Conservation (phyloP, 2,113 vertebrate genomes). For the Mirounga angustirostris region DNA sequence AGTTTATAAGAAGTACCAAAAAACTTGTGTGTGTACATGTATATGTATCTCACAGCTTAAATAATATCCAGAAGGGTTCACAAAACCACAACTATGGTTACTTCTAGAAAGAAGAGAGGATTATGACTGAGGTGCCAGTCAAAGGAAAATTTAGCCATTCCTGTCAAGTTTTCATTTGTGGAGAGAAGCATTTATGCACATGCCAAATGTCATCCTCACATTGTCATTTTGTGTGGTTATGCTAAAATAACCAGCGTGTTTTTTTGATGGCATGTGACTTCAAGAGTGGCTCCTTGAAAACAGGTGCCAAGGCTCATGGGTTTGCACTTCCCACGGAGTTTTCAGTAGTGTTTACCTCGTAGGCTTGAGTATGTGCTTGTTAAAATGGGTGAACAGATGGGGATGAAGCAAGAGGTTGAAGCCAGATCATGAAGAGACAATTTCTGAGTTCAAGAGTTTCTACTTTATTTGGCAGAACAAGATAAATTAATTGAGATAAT, state of each 20-base stretch:
- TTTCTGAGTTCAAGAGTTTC: slow-evolving; percentile 1
- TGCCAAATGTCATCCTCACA: background rate
- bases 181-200: background rate
- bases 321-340: background rate
- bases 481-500: background rate
- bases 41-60: background rate
- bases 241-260: background rate
- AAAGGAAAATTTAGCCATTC: background rate
- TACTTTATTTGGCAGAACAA: background rate
- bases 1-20: background rate
- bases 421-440: background rate
- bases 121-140: background rate
- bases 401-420: background rate
- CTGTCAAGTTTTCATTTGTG: background rate
- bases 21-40: background rate
- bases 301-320: background rate
- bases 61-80: background rate
- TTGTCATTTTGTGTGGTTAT: background rate
- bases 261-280: background rate
- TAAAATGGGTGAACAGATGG: background rate
- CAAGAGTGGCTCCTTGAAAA: background rate
- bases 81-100: background rate
- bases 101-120: background rate
- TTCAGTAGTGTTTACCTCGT: background rate
- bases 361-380: background rate